Percentiles rank a stretch among this genome's conserved stretches.
Conservation (phyloP, 2,797 vertebrate species). For the Enteromius mattozi region DNA sequence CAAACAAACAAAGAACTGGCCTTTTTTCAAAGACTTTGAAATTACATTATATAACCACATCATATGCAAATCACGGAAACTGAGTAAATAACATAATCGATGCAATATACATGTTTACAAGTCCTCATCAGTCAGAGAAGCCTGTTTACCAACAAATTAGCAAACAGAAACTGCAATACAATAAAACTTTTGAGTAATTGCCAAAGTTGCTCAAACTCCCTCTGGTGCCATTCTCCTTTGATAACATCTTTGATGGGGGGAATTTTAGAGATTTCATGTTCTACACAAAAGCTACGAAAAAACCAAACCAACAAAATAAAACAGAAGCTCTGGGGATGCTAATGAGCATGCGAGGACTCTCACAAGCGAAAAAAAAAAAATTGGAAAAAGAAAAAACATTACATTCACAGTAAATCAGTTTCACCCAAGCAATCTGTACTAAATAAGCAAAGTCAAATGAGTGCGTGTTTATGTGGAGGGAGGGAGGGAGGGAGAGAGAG, state of each 20-base stretch:
- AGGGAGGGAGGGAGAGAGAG: slow-evolving; percentile 22
- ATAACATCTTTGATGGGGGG: slow-evolving; percentile 37
- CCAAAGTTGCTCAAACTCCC: slow-evolving; percentile 45
- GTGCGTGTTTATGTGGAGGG: slow-evolving; percentile 25
- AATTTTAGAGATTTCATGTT: slow-evolving; percentile 46
- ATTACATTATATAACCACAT: slow-evolving; percentile 18
- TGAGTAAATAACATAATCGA: slow-evolving; percentile 40
- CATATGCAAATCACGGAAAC: slow-evolving; percentile 26
- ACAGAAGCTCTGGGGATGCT: slow-evolving; percentile 46
- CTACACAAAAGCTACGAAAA: slow-evolving; percentile 21
- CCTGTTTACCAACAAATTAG: slow-evolving; percentile 42
- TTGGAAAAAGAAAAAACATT: background rate
- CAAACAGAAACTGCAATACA: slow-evolving; percentile 25
- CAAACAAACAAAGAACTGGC: background rate
- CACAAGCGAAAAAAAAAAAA: background rate
- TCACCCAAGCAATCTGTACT: slow-evolving; percentile 43
- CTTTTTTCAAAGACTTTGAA: background rate
- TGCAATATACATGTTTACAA: slow-evolving; percentile 32
- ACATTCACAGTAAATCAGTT: slow-evolving; percentile 48
- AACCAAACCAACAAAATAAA: slow-evolving; percentile 3
- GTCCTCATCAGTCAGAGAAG: slow-evolving; percentile 36
- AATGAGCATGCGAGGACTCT: slow-evolving; percentile 41
- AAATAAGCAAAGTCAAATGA: slow-evolving; percentile 45
- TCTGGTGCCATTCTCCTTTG: slow-evolving; percentile 39
- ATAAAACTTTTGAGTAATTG: slow-evolving; percentile 29